These are phyloP conservation scores for Trachelus troglodyta DNA, from an alignment of 2,888 invertebrate genomes.

Conservation along the genomic window DNA sequence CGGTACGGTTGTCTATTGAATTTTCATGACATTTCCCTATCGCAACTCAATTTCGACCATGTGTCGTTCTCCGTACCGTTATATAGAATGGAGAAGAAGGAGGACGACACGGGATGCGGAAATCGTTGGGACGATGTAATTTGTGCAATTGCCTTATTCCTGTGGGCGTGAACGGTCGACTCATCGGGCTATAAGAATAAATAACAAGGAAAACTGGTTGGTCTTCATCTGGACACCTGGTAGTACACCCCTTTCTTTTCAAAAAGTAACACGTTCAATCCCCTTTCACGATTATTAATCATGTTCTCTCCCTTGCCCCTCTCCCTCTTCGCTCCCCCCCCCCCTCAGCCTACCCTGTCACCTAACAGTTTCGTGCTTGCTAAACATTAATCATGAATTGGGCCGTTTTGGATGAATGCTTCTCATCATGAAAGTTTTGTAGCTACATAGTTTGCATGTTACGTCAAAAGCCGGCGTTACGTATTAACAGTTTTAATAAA, in stretches of 20 bases:
- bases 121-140: neutral
- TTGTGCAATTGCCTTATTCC: constrained; percentile 5
- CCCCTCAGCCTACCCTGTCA: neutral
- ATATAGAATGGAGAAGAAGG: neutral
- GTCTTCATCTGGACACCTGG: neutral
- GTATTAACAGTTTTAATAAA: neutral
- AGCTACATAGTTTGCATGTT: neutral
- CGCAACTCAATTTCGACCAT: constrained; percentile 44
- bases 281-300: neutral
- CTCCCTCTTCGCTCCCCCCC: too few species aligned
- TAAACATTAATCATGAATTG: neutral
- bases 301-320: neutral
- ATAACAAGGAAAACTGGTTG: constrained; percentile 1
- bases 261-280: neutral
- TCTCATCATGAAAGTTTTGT: neutral
- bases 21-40: constrained; percentile 44
- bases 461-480: neutral
- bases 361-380: neutral
- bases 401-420: neutral
- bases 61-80: constrained; percentile 12
- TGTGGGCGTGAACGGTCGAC: constrained; percentile 2
- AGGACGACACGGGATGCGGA: neutral
- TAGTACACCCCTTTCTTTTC: neutral
- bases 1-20: constrained; percentile 44
- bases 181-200: neutral